Evolutionary conservation across 1,140 invertebrate genomes (phyloP).

Genomic region (Drosophila nannoptera): DNA sequence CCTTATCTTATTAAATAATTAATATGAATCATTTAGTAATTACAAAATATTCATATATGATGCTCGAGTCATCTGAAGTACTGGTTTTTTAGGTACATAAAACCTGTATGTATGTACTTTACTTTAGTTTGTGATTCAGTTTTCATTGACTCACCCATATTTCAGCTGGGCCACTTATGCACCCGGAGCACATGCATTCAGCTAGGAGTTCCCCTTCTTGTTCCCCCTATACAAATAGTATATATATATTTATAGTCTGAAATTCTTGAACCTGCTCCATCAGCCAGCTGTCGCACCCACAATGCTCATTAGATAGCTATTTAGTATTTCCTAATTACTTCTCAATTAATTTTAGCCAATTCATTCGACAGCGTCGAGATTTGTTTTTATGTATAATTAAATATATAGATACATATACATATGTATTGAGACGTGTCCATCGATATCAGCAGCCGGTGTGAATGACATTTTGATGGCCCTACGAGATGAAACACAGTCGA

Average conservation of each 20-base stretch:
- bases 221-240: too few species aligned
- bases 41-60: neutral
- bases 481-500: slow-evolving; percentile 24
- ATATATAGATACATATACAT: slow-evolving; percentile 1
- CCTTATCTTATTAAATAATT: neutral
- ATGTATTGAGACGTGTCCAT: slow-evolving; percentile 21
- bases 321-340: slow-evolving; percentile 1
- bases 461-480: slow-evolving; percentile 57
- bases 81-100: slow-evolving; percentile 11
- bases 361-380: neutral
- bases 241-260: too few species aligned
- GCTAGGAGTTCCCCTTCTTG: slow-evolving; percentile 1
- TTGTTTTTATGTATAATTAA: neutral
- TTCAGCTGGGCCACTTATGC: neutral
- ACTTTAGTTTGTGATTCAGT: slow-evolving; percentile 1
- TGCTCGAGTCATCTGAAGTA: neutral
- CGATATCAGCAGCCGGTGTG: slow-evolving; percentile 44
- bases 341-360: neutral
- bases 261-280: neutral
- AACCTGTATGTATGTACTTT: neutral
- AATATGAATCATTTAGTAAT: neutral
- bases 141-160: slow-evolving; percentile 4
- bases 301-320: neutral
- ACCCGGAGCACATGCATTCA: neutral
- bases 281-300: slow-evolving; percentile 2